phyloP scores from a whole-genome alignment of 2,113 vertebrate species.

The Esox niger region DNA sequence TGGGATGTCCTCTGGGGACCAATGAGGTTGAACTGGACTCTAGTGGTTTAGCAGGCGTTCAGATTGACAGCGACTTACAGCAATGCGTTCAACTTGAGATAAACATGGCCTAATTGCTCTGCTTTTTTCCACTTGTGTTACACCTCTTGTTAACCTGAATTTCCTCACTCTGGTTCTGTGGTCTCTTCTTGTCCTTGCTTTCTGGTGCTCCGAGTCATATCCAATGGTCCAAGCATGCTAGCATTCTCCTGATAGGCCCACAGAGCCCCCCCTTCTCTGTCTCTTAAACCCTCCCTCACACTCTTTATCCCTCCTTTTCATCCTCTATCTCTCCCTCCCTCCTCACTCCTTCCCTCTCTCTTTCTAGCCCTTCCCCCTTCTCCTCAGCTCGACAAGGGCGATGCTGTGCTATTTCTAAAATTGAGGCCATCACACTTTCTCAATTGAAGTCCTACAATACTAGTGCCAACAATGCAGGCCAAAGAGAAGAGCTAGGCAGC shows the following conservation, averaged over 20 bases:
- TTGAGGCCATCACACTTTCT: slow-evolving; percentile 54
- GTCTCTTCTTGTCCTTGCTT: slow-evolving; percentile 24
- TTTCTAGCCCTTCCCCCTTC: neutral
- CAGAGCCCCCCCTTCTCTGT: too few relatives aligned
- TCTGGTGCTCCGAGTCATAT: slow-evolving; percentile 25
- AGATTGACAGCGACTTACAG: too few relatives aligned
- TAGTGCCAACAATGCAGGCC: neutral
- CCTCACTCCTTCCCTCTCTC: neutral
- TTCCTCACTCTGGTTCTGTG: slow-evolving; percentile 27
- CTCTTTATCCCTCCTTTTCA: neutral
- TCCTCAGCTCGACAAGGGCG: slow-evolving; percentile 36
- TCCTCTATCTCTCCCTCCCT: neutral
- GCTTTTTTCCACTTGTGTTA: slow-evolving; percentile 9
- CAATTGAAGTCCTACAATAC: neutral
- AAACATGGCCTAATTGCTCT: slow-evolving; percentile 10
- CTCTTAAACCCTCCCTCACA: neutral
- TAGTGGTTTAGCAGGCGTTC: too few relatives aligned
- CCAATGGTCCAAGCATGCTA: too few relatives aligned
- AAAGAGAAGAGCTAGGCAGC: neutral
- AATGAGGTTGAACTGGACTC: too few relatives aligned
- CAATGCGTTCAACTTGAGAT: too few relatives aligned
- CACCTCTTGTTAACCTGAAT: slow-evolving; percentile 35
- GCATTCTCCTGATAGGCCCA: too few relatives aligned
- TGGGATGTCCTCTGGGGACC: too few relatives aligned
- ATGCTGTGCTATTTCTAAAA: slow-evolving; percentile 30